Base-by-base conservation (phyloP, 2,797 vertebrate genomes). In the Acanthurus lineatus region DNA sequence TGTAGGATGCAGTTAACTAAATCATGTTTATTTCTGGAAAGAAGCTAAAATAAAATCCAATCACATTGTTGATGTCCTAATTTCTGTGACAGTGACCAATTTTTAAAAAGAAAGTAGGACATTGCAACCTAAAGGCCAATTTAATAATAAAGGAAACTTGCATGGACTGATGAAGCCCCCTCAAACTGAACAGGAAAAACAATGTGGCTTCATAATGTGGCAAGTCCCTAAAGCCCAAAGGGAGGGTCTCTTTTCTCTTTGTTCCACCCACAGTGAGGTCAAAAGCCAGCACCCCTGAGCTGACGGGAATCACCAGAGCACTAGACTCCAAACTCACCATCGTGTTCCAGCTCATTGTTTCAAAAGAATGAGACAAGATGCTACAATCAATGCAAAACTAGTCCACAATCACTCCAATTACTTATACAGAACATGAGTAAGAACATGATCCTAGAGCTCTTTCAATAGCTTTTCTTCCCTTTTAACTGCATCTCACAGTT, bases 141-240 rank as follows among this genome's bases (percentile, higher is more conserved):
- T 56, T 3, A 40, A 11, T 44, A 25, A 72, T 4, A 75, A 22
- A 15, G 17, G 38, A 57, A 32, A 62, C 22, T 3, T 40, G 66
- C 56, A 16, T 48, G 20, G 61, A 70, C 22, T 48, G 75, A 53
- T 2, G 5, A 56, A 16, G 40, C 59, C 63, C 57, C 35, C 54
- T 51, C 51, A 56, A 32, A 19, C 63, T 45, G n/a, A 48, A 40
- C 32, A 57, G 56, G 53, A 80, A 56, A 63, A 56, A 38, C 48
- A 17, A 19, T 16, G 16, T 48, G 51, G n/a, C 60, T 68, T 12
- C 16, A 38, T 76, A 59, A 91, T 19, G 62, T 65, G 83, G 83
- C 77, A 78, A 79, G 48, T 79, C 7, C 42, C 28, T 66, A 73
- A 58, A 57, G 68, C 83, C 81, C 32, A 19, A 2, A 56, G 82